Base-by-base conservation (phyloP, 2,888 invertebrate genomes). In the Entomobrya multifasciata region DNA sequence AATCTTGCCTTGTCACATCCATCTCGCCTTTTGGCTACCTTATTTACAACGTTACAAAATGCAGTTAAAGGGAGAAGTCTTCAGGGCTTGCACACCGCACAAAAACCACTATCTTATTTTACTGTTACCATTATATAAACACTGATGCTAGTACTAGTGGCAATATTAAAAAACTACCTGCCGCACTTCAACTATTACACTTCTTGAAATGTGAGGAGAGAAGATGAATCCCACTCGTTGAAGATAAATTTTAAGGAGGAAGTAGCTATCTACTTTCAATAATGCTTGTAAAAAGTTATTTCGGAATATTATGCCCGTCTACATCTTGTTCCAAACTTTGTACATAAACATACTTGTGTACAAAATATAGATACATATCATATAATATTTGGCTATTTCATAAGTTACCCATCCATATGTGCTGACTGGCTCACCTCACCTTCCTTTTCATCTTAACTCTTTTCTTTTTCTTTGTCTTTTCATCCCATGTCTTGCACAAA, bases 1-100 rank as follows among this genome's bases (percentile, higher is more conserved):
- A 85, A 85, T 85, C 85, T 85, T 85, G 62, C 79, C 79, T 79
- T 85, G 85, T 85, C 85, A 85, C 85, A 79, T 79, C 72, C 85
- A 72, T 85, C 85, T 85, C 85, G 78, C 77, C 70, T 17, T 78
- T 77, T 67, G 67, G 65, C 83, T 83, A 70, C 77, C 62, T 57
- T 78, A 77, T 78, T 70, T 80, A 57, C 80, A 67, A 41, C 36
- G 44, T 44, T 62, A 67, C 67, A 70, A 70, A 70, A 25, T 70
- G 47, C 70, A 22, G 22, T 70, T 47, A 70, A 67, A 70, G 70
- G 44, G 47, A 8, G 8, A 36, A 70, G 22, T 70, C 44, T n/a
- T 20, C 44, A 13, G n/a, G n/a, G 49, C n/a, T 49, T 17, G n/a
- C 27, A 65, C 41, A 65, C 67, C 5, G 15, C 30, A 36, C 30